These are phyloP conservation scores for Philantomba maxwellii DNA, from an alignment of 2,113 vertebrate species.

Conservation along the genomic window DNA sequence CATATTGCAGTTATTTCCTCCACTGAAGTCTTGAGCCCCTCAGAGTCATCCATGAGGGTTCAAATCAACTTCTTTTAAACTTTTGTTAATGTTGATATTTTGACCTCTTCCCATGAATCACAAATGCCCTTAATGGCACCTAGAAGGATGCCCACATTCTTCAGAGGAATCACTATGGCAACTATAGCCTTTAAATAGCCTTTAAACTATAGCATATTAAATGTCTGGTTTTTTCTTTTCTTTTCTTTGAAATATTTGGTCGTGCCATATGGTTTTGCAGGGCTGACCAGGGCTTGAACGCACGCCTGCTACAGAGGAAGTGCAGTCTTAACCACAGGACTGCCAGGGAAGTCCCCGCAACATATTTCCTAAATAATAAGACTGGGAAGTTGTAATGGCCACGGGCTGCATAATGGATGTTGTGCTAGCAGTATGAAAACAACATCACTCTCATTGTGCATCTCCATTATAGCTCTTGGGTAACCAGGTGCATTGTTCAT, in stretches of 20 bases:
- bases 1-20: background rate
- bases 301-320: fast-evolving
- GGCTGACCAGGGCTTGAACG: background rate
- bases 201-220: background rate
- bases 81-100: background rate
- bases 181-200: background rate
- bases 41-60: background rate
- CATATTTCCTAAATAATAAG: background rate
- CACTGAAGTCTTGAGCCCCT: background rate
- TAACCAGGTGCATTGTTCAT: background rate
- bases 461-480: background rate
- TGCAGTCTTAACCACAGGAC: background rate
- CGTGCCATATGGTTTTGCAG: background rate
- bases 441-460: background rate
- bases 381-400: background rate
- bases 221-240: background rate
- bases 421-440: background rate
- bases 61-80: background rate
- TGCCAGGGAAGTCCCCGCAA: background rate
- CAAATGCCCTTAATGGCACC: background rate
- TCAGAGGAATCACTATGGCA: background rate
- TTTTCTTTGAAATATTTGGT: background rate
- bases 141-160: background rate
- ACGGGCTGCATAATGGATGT: background rate
- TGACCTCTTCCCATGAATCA: background rate